Conservation (phyloP, 2,797 vertebrate species). For the Pangasius macronema region DNA sequence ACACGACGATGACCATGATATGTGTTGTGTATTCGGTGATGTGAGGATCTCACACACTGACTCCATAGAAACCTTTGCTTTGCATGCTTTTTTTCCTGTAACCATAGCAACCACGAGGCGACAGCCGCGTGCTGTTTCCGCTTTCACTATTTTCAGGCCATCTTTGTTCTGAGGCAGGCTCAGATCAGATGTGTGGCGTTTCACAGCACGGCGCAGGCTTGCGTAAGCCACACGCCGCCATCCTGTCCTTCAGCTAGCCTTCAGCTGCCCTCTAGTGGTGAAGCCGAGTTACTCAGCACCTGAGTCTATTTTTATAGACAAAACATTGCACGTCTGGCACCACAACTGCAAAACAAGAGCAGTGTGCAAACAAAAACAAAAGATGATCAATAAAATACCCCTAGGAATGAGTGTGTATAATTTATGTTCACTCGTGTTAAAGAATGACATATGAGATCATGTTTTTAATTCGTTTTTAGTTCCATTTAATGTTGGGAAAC, state of each 20-base stretch:
- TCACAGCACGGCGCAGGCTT: constrained; percentile 43
- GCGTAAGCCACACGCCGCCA: constrained; percentile 36
- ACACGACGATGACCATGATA: neutral
- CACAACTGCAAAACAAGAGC: neutral
- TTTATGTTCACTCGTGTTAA: neutral
- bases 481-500: too few relatives aligned
- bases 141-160: constrained; percentile 16
- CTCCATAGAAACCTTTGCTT: neutral
- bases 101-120: constrained; percentile 15
- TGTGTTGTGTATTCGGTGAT: neutral
- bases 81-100: neutral
- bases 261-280: constrained; percentile 43
- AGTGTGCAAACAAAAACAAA: neutral
- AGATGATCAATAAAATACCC: neutral
- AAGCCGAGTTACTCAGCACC: neutral
- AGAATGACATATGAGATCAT: neutral
- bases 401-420: too few relatives aligned
- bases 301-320: neutral
- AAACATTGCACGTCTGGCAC: neutral
- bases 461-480: neutral
- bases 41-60: neutral
- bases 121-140: neutral
- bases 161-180: constrained; percentile 15
- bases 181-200: constrained; percentile 31
- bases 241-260: neutral